Conservation (phyloP, 2,888 invertebrate genomes). For the Eristalis intricaria region DNA sequence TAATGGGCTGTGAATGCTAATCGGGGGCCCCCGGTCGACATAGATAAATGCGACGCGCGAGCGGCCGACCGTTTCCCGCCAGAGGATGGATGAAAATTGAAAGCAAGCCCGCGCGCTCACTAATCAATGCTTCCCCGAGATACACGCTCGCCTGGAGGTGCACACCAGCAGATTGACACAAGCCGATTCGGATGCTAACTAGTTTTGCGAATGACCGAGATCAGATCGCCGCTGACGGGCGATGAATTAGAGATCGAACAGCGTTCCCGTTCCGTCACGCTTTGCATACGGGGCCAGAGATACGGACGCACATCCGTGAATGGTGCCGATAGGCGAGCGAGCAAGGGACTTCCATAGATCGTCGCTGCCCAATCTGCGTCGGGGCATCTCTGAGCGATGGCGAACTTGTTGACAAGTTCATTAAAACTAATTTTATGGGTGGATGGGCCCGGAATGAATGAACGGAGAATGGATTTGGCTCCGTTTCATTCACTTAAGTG, state of each 20-base stretch:
- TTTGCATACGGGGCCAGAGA: neutral
- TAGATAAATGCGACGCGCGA: constrained; percentile 53
- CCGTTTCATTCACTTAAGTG: neutral
- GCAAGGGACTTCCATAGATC: neutral
- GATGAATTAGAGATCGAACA: neutral
- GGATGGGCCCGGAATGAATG: neutral
- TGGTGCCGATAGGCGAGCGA: neutral
- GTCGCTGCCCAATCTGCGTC: neutral
- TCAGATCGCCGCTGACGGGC: neutral
- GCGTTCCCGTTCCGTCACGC: neutral
- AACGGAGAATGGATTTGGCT: neutral
- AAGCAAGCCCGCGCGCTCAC: constrained; percentile 16
- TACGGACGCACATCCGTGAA: neutral
- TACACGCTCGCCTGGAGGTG: neutral
- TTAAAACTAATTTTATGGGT: neutral
- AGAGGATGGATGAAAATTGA: constrained; percentile 9
- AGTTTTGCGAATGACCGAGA: neutral
- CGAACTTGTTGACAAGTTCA: neutral
- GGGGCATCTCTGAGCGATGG: neutral
- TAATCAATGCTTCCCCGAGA: constrained; percentile 42
- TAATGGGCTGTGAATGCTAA: constrained; percentile 63
- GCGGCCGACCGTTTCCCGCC: neutral
- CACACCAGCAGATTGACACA: neutral
- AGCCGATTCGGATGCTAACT: neutral
- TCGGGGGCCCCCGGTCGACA: constrained; percentile 42